phyloP scores from a whole-genome alignment of 2,113 vertebrate genomes.

The Myanophis thanlyinensis region DNA sequence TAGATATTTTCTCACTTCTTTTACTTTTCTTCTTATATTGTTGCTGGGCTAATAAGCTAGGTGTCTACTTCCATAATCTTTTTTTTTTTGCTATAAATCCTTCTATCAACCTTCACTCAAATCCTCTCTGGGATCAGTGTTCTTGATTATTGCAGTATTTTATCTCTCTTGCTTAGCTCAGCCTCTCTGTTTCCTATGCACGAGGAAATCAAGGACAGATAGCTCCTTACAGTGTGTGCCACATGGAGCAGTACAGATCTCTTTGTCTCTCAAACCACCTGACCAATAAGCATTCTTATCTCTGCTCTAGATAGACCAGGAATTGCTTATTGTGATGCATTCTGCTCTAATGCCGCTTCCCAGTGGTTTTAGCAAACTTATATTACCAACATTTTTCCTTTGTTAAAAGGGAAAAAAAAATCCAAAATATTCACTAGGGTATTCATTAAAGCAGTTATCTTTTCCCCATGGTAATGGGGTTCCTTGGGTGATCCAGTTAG shows the following conservation, averaged over 20 bases:
- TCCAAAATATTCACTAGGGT: not conserved
- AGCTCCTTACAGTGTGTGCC: not conserved
- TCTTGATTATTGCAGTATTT: not conserved
- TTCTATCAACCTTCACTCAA: not conserved
- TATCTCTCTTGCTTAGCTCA: not conserved
- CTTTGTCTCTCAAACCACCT: not conserved
- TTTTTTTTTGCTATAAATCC: not conserved
- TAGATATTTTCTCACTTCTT: not conserved
- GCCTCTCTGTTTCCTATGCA: not conserved
- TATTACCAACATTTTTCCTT: not conserved
- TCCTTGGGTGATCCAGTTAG: not conserved
- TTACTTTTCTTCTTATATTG: not conserved
- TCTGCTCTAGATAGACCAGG: not conserved
- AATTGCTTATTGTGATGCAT: not conserved
- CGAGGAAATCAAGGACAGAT: not conserved
- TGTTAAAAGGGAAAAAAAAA: not conserved
- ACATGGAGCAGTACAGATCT: too few relatives aligned
- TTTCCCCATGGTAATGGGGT: not conserved
- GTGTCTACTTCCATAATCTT: not conserved
- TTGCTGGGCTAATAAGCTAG: not conserved
- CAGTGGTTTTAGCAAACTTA: not conserved
- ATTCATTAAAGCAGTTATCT: not conserved
- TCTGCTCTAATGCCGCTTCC: not conserved
- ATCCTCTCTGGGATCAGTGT: not conserved
- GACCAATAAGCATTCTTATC: not conserved